Evolutionary conservation across 2,888 invertebrate genomes (phyloP), one percentile per base, ranked within the genome.

Genomic region (Cybosia mesomella): DNA sequence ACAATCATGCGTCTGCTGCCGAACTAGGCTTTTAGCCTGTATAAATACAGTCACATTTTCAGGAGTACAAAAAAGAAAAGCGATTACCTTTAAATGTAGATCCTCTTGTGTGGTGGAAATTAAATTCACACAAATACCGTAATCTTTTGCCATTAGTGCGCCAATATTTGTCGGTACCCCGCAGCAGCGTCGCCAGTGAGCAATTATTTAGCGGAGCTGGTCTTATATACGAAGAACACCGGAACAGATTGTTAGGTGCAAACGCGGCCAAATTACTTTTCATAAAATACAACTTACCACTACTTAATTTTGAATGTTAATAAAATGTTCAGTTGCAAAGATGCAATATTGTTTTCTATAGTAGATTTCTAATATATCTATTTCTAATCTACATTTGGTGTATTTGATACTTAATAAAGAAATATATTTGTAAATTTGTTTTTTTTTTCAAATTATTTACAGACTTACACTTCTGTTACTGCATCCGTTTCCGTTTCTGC

Each of bases 201-300:
- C 69, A 67, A 65, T 68, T 69, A 58, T 72, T 71, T 53, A 72
- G 71, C 66, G 70, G 61, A 68, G 71, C 70, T 58, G 71, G 70
- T 34, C 57, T 74, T 59, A 53, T 70, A 59, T 72, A 72, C 65
- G 68, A 74, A 57, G 62, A 66, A 65, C 70, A 64, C 53, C 62
- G 53, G 22, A 63, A 63, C 58, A 63, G 63, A 58, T 53, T 63
- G 57, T 58, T 53, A 34, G 63, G 66, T 24, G 60, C n/a, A 22
- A 61, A 66, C 61, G 61, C 67, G 58, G 67, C 58, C 22, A 62
- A 62, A 22, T 67, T 49, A 54, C 54, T 61, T 58, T 64, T 62
- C 64, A 64, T 70, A 28, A 67, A 58, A 32, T 34, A 58, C 18
- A 58, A 55, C n/a, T 24, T 55, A 21, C 55, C 55, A 21, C n/a